A percentile compares a stretch with the other conserved stretches of the same genome.
Evolutionary conservation across 2,797 vertebrate genomes (phyloP).

Genomic region (Chloroceryle inda): DNA sequence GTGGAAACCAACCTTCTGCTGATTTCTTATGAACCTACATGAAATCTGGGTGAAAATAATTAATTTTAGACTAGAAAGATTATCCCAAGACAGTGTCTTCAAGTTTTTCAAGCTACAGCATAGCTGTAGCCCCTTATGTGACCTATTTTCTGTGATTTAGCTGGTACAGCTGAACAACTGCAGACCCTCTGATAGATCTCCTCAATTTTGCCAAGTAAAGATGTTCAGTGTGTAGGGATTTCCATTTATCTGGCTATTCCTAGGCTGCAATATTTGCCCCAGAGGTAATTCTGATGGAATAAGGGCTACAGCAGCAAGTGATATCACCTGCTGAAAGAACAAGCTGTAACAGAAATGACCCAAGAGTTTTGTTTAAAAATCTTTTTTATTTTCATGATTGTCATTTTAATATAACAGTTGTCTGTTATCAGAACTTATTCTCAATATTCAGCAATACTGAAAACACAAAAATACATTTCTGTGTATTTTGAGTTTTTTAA

Average conservation of each 20-base stretch:
- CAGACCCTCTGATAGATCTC: neutral
- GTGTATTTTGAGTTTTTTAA: neutral
- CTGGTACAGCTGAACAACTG: neutral
- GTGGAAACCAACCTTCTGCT: neutral
- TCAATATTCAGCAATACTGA: neutral
- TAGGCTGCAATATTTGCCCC: neutral
- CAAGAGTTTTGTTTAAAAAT: neutral
- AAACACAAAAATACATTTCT: neutral
- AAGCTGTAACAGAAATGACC: neutral
- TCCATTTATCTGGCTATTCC: neutral
- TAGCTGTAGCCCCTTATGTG: neutral
- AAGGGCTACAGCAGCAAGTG: neutral
- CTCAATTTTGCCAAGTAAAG: neutral
- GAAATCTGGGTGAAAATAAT: neutral
- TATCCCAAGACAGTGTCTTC: neutral
- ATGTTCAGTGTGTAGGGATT: neutral
- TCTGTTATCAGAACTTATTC: neutral
- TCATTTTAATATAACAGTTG: neutral
- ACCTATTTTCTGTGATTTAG: conserved; percentile 1
- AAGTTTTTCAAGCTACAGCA: neutral
- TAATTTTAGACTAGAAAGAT: neutral
- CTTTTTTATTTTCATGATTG: neutral
- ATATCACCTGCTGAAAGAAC: neutral
- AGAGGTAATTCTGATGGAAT: neutral
- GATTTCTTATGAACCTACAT: neutral